Conservation (phyloP, 2,113 vertebrate species). For the Cnemophilus loriae region DNA sequence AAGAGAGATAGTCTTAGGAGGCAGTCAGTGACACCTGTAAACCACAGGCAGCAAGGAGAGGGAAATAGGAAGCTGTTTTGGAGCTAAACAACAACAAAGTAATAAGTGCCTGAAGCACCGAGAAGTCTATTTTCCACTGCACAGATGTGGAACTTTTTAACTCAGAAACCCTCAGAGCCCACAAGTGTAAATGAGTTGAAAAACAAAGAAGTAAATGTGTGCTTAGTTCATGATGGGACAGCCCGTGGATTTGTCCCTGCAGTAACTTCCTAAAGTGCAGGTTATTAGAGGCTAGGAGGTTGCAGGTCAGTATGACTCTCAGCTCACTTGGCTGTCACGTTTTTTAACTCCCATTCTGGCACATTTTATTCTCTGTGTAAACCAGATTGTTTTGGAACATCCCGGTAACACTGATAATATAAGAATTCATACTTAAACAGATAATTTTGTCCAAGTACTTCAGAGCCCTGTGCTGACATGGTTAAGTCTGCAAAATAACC, state of each 20-base stretch:
- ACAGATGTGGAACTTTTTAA: neutral
- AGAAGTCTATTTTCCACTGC: neutral
- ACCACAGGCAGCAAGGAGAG: neutral
- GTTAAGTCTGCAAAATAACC: neutral
- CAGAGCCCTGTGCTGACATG: neutral
- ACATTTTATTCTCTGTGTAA: neutral
- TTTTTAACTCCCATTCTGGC: neutral
- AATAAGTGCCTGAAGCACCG: neutral
- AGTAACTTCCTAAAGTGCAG: neutral
- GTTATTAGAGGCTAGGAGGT: neutral
- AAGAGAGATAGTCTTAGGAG: neutral
- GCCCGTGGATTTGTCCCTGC: neutral
- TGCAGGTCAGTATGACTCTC: neutral
- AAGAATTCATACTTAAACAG: neutral
- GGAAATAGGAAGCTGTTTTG: neutral
- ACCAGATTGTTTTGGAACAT: neutral
- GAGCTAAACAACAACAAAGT: neutral
- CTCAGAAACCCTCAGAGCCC: neutral
- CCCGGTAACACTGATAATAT: neutral
- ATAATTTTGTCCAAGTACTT: neutral
- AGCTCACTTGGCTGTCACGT: rapidly evolving
- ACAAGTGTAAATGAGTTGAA: neutral
- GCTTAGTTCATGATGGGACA: neutral
- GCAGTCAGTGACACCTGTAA: neutral
- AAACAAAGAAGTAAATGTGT: neutral